Evolutionary conservation across 2,888 invertebrate species (phyloP).

Genomic region (Sceliomorpha sp.): DNA sequence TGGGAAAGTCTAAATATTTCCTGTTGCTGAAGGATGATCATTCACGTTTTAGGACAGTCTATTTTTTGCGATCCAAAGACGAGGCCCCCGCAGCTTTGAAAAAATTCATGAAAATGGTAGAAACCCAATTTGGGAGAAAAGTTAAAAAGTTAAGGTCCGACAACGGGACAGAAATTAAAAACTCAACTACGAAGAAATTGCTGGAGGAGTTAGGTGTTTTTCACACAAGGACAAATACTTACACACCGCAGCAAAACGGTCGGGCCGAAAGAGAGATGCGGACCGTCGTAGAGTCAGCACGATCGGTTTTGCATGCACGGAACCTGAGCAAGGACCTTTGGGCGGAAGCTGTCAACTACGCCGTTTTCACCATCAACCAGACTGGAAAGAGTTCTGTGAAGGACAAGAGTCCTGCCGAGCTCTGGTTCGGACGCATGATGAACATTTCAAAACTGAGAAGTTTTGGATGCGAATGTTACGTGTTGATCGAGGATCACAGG

Average conservation of each 20-base stretch:
- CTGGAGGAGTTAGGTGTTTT: constrained; percentile 59
- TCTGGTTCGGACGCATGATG: constrained; percentile 34
- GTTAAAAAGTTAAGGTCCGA: constrained; percentile 61
- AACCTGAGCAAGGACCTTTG: constrained; percentile 50
- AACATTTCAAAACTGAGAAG: constrained; percentile 26
- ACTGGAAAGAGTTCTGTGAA: constrained; percentile 37
- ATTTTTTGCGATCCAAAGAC: constrained; percentile 63
- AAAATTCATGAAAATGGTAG: constrained; percentile 58
- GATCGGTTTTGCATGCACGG: constrained; percentile 57
- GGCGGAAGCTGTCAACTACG: constrained; percentile 61
- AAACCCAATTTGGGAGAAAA: constrained; percentile 64
- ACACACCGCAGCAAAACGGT: constrained; percentile 68
- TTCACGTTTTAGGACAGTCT: constrained; percentile 60
- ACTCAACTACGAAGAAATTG: constrained; percentile 54
- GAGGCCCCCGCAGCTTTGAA: constrained; percentile 57
- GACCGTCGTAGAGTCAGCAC: constrained; percentile 67
- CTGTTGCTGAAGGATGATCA: constrained; percentile 55
- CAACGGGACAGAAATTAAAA: constrained; percentile 65
- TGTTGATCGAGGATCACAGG: constrained; percentile 51
- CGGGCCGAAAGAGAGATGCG: constrained; percentile 69
- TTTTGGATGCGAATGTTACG: constrained; percentile 58
- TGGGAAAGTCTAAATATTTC: constrained; percentile 60
- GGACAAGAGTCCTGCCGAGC: constrained; percentile 29
- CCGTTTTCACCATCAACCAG: constrained; percentile 44
- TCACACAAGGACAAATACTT: too few relatives aligned